Evolutionary conservation across 2,888 invertebrate species (phyloP), one percentile per base, ranked within the genome.

Genomic region (Campoletis raptor): DNA sequence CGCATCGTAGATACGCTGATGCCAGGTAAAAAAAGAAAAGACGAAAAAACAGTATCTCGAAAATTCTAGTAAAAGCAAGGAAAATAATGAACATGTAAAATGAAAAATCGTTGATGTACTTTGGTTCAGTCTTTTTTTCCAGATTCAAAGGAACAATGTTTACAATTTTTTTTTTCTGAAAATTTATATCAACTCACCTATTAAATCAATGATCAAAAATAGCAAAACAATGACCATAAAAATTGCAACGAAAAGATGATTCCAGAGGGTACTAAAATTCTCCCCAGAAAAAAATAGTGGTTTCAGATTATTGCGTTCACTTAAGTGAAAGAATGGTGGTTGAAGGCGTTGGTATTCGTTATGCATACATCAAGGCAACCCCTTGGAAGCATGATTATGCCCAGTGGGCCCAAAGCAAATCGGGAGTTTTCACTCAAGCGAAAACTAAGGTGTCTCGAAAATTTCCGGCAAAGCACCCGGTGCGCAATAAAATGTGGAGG

Each of bases 381-480:
- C 61, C 24, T 64, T 12, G 64, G 64, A 64, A 52, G 48, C 24
- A 1, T 9, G 37, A 54, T 74, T 45, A 67, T 57, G 72, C 40
- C 57, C 69, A 37, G 24, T 66, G 64, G 37, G 18, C 79, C 83
- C 83, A 70, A 83, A n/a, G 66, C 45, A 72, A 85, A 81, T 85
- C 70, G 48, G 64, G 74, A 70, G 52, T 81, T 85, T 64, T 76
- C 84, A 73, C 76, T 85, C 64, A 36, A 81, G 76, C 64, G 52
- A 81, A 85, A 85, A 76, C 76, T 61, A 21, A 70, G 70, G 48
- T 69, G 76, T 70, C 70, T 81, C 81, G 64, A 76, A 81, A 76
- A 80, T 70, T 85, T 70, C 61, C 66, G 64, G 45, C 36, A n/a
- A 64, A 77, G 64, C 73, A 72, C 64, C 64, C 21, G 37, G 48